Percentiles rank a stretch among this genome's conserved stretches.
Conservation (phyloP, 2,888 invertebrate genomes). For the Cephus pygmeus region DNA sequence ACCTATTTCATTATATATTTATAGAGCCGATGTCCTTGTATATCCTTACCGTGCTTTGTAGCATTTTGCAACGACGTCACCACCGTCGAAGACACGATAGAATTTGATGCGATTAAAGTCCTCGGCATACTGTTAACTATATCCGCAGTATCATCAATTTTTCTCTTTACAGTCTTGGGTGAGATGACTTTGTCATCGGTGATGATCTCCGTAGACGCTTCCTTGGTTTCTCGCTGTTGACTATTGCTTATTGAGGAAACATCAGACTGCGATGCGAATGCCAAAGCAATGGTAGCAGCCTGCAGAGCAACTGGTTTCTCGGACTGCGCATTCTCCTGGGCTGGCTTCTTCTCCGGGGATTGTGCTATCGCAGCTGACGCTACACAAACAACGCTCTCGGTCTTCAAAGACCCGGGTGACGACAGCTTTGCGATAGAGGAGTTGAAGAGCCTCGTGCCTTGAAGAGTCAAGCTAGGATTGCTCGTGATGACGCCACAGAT, state of each 20-base stretch:
- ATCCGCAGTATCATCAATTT: constrained; percentile 48
- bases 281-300: constrained; percentile 52
- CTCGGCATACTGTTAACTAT: constrained; percentile 36
- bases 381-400: constrained; percentile 55
- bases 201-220: constrained; percentile 43
- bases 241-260: constrained; percentile 42
- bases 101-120: constrained; percentile 39
- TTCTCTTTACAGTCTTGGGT: constrained; percentile 58
- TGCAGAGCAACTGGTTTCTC: constrained; percentile 50
- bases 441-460: constrained; percentile 56
- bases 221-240: constrained; percentile 48
- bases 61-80: constrained; percentile 46
- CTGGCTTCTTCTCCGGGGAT: constrained; percentile 42
- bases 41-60: constrained; percentile 53
- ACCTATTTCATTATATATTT: neutral
- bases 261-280: constrained; percentile 51
- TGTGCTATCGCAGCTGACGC: constrained; percentile 39
- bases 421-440: constrained; percentile 54
- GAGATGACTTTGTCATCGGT: constrained; percentile 50
- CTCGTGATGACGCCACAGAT: constrained; percentile 62
- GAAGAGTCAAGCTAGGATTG: constrained; percentile 55
- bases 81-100: constrained; percentile 39
- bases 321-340: constrained; percentile 38
- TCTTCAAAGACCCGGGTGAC: constrained; percentile 41
- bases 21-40: neutral